These are phyloP conservation scores for Pseudoips prasinana DNA, from an alignment of 2,888 invertebrate genomes.

Conservation along the genomic window DNA sequence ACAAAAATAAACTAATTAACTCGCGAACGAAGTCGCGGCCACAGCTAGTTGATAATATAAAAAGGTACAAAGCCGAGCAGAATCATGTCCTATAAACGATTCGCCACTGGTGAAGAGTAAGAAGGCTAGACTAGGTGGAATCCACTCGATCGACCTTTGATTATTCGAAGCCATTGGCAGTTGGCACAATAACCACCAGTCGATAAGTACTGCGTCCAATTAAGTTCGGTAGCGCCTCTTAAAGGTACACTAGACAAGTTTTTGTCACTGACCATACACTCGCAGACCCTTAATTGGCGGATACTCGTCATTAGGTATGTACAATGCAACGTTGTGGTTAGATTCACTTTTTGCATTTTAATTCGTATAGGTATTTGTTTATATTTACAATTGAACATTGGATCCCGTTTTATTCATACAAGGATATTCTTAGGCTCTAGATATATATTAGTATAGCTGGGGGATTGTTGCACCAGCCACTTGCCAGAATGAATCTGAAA, in stretches of 20 bases:
- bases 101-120: slow-evolving; percentile 22
- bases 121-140: slow-evolving; percentile 28
- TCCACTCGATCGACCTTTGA: slow-evolving; percentile 54
- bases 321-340: slow-evolving; percentile 47
- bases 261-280: slow-evolving; percentile 56
- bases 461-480: no score
- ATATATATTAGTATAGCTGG: no score
- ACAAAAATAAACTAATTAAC: no score
- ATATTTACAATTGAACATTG: neutral
- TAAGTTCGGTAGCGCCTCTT: slow-evolving; percentile 77
- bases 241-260: slow-evolving; percentile 61
- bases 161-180: slow-evolving; percentile 49
- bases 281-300: slow-evolving; percentile 69
- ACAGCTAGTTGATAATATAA: no score
- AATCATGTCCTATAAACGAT: no score
- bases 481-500: no score
- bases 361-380: slow-evolving; percentile 16
- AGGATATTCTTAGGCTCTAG: no score
- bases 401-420: no score
- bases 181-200: slow-evolving; percentile 57
- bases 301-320: slow-evolving; percentile 70
- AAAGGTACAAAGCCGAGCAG: no score
- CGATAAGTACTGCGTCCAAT: slow-evolving; percentile 68
- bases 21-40: no score
- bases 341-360: slow-evolving; percentile 41